phyloP scores from a whole-genome alignment of 1,140 invertebrate species.

The Diuraphis noxia region DNA sequence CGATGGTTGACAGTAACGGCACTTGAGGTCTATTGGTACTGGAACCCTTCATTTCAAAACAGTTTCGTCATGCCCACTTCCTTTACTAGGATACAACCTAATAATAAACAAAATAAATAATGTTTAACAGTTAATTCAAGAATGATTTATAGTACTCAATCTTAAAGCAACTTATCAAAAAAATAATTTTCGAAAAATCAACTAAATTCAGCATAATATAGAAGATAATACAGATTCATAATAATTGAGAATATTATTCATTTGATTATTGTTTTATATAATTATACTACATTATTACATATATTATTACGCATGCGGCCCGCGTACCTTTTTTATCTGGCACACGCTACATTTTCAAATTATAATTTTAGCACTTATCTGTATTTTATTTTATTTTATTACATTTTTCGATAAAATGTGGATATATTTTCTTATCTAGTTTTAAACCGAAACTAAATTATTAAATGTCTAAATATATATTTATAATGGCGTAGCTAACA shows the following conservation, averaged over 20 bases:
- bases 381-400: too few relatives aligned
- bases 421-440: too few relatives aligned
- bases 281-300: background rate
- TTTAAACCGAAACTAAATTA: too few relatives aligned
- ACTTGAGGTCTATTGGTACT: background rate
- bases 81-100: background rate
- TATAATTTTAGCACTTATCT: too few relatives aligned
- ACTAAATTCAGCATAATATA: background rate
- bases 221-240: background rate
- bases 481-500: too few relatives aligned
- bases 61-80: background rate
- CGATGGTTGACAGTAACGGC: background rate
- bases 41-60: constrained; percentile 28
- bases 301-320: too few relatives aligned
- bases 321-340: too few relatives aligned
- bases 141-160: background rate
- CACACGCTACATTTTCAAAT: too few relatives aligned
- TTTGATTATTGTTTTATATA: too few relatives aligned
- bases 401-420: too few relatives aligned
- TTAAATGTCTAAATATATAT: too few relatives aligned
- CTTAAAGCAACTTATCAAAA: background rate
- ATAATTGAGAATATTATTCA: too few relatives aligned
- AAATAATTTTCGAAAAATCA: background rate
- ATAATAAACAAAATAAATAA: background rate
- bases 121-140: background rate